Conservation (phyloP, 2,888 invertebrate genomes). For the Andrena haemorrhoa region DNA sequence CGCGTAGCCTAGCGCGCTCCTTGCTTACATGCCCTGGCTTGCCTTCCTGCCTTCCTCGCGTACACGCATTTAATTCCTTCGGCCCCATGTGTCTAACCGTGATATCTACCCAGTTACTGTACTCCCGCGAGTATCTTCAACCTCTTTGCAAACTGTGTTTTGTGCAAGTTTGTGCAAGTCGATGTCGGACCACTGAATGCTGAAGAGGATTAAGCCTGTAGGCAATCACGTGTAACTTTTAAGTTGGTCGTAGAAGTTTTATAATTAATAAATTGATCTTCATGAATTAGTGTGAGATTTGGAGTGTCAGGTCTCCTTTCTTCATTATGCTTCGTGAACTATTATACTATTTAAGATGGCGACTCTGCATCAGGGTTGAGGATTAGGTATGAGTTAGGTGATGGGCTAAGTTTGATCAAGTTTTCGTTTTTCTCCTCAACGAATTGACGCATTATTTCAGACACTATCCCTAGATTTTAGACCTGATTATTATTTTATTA, state of each 20-base stretch:
- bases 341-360: too few relatives aligned
- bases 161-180: not conserved
- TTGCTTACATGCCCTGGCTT: slow-evolving; percentile 75
- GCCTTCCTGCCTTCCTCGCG: slow-evolving; percentile 62
- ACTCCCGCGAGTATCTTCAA: not conserved
- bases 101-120: not conserved
- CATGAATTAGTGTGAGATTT: too few relatives aligned
- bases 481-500: too few relatives aligned
- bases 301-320: too few relatives aligned
- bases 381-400: too few relatives aligned
- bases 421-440: too few relatives aligned
- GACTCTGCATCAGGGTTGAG: too few relatives aligned
- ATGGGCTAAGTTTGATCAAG: too few relatives aligned
- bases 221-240: not conserved
- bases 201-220: not conserved
- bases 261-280: not conserved
- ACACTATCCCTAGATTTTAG: too few relatives aligned
- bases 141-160: slow-evolving; percentile 12
- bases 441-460: too few relatives aligned
- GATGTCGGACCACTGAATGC: not conserved
- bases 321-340: too few relatives aligned
- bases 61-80: slow-evolving; percentile 51
- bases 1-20: slow-evolving; percentile 75
- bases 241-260: not conserved
- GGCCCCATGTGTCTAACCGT: slow-evolving; percentile 26